phyloP scores from a whole-genome alignment of 2,113 vertebrate genomes.

The Myiagra hebetior region DNA sequence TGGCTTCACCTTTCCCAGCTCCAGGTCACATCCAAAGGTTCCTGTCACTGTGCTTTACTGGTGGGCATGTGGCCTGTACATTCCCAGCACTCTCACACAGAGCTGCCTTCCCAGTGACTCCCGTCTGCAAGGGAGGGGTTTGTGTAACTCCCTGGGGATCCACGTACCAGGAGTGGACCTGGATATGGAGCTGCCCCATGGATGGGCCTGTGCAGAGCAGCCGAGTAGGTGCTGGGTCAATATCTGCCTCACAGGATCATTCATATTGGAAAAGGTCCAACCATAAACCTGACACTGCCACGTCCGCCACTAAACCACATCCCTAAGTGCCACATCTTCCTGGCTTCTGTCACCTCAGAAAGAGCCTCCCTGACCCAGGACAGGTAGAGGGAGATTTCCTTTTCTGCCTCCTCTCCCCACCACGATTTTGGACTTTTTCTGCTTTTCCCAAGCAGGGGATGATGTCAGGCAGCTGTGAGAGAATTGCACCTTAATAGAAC shows the following conservation, averaged over 20 bases:
- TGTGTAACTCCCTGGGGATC: neutral
- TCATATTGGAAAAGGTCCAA: neutral
- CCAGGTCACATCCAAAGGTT: neutral
- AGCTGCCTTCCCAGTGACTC: neutral
- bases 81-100: neutral
- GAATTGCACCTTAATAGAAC: neutral
- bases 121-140: neutral
- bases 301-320: rapidly evolving
- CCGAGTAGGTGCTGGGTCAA: rapidly evolving
- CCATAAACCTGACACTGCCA: neutral
- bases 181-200: rapidly evolving
- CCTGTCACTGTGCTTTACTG: neutral
- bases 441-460: neutral
- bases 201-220: neutral
- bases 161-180: rapidly evolving
- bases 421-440: neutral
- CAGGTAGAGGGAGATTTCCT: neutral
- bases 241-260: neutral
- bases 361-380: neutral
- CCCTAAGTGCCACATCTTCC: neutral
- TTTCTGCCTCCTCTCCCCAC: neutral
- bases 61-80: rapidly evolving
- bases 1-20: neutral
- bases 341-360: neutral
- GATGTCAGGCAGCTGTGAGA: neutral